Base-by-base conservation (phyloP, 2,797 vertebrate genomes). In the Onychomys torridus region DNA sequence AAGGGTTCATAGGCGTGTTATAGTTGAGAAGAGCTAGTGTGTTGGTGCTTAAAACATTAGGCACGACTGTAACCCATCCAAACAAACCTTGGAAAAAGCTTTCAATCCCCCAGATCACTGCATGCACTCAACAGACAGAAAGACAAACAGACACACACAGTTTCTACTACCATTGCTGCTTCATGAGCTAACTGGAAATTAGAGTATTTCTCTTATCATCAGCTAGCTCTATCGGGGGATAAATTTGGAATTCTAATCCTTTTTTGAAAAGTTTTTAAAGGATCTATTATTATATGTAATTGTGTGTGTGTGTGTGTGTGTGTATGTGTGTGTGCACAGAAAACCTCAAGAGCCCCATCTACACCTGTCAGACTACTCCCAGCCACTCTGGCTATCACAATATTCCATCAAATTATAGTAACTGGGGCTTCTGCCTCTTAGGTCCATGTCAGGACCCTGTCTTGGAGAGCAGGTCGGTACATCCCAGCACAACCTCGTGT, bases 241-340 rank as follows among this genome's bases (percentile, higher is more conserved):
- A 63, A 93, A 37, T 78, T 76, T 13, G 25, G 13, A 89, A 95
- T 76, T 82, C 88, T 82, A 75, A 59, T 71, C 93, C 65, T 81
- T 79, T 84, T 81, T 84, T 71, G 19, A 37, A 71, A 27, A 63
- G 46, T 10, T 49, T 10, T 49, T 49, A 6, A 65, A 63, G 37
- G 11, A 32, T 10, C 12, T 76, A 65, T 34, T 34, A 40, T 49
- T 43, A 32, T 40, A 46, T 21, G 29, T 65, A 84, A 84, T 34
- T 34, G 61, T 27, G 55, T 46, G 59, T 19, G 55, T 52, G 49
- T 52, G 49, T 52, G 11, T 52, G 49, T 52, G 49, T 52, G 49
- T 52, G 12, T 52, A 12, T 52, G 49, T 49, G 55, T 67, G 65
- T 75, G 37, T 43, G 71, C 25, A 79, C 25, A 2, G 65, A 86